A percentile compares a stretch with the other conserved stretches of the same genome.
Evolutionary conservation across 2,888 invertebrate species (phyloP).

Genomic region (Nephrotoma appendiculata): DNA sequence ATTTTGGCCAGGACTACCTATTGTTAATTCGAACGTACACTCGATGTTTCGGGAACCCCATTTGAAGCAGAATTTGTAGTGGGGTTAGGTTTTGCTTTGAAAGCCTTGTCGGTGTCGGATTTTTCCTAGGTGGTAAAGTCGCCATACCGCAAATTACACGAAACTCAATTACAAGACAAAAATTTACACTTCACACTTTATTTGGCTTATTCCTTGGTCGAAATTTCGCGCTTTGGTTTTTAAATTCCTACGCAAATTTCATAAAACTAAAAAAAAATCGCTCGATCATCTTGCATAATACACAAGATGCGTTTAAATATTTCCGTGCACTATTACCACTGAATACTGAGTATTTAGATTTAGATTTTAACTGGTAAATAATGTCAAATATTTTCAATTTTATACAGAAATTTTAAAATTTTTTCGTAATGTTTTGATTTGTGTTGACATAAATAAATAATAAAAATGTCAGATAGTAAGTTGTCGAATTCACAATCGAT

Average conservation of each 20-base stretch:
- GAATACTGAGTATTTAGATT: background rate
- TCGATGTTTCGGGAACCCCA: slow-evolving; percentile 78
- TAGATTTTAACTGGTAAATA: background rate
- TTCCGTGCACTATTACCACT: background rate
- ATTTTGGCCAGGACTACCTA: slow-evolving; percentile 9
- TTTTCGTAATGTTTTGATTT: background rate
- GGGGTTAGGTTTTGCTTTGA: slow-evolving; percentile 61
- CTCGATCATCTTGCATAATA: background rate
- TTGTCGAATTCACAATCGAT: background rate
- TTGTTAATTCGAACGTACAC: slow-evolving; percentile 40
- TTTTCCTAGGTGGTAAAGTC: slow-evolving; percentile 61
- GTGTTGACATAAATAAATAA: background rate
- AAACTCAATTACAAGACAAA: background rate
- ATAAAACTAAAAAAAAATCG: background rate
- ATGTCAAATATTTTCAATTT: background rate
- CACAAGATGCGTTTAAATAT: background rate
- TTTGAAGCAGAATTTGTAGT: slow-evolving; percentile 67
- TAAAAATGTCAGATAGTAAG: background rate
- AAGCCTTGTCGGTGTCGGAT: slow-evolving; percentile 54
- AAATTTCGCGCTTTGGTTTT: background rate
- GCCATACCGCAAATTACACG: slow-evolving; percentile 38
- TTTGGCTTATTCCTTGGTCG: background rate
- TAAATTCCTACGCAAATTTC: background rate
- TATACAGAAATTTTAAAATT: background rate
- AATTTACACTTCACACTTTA: background rate